A percentile compares a stretch with the other conserved stretches of the same genome.
Conservation (phyloP, 2,888 invertebrate genomes). For the Cylindroiulus punctatus region DNA sequence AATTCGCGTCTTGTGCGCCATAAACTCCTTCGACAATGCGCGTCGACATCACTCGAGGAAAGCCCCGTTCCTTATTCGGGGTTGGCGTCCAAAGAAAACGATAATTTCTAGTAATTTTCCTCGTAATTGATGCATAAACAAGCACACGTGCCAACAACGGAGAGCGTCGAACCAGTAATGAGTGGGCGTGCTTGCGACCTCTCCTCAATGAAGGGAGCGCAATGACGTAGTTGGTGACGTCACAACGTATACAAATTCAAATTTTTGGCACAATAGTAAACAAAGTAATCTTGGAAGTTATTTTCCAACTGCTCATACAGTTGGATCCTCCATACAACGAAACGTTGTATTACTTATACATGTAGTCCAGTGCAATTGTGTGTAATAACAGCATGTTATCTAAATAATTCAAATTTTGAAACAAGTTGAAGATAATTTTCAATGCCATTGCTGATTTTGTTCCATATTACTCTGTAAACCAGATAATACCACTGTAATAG, state of each 20-base stretch:
- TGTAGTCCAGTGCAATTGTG: too few relatives aligned
- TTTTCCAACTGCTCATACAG: too few relatives aligned
- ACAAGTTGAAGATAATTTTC: too few relatives aligned
- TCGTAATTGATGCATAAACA: neutral
- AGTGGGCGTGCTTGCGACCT: neutral
- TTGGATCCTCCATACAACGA: too few relatives aligned
- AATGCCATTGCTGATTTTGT: too few relatives aligned
- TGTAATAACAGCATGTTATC: too few relatives aligned
- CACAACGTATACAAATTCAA: neutral
- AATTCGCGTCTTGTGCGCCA: neutral
- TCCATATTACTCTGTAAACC: too few relatives aligned
- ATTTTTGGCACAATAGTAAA: too few relatives aligned
- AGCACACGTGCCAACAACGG: slow-evolving; percentile 19
- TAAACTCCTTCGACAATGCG: neutral
- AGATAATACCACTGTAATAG: too few relatives aligned
- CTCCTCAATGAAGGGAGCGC: neutral
- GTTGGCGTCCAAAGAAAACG: neutral
- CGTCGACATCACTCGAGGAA: neutral
- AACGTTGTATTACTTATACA: too few relatives aligned
- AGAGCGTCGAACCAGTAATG: neutral
- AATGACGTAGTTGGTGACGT: neutral
- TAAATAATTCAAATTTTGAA: too few relatives aligned
- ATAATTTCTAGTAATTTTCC: neutral
- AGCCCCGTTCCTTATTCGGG: neutral
- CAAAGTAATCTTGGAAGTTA: too few relatives aligned